A percentile compares a stretch with the other conserved stretches of the same genome.
Conservation (phyloP, 2,113 vertebrate genomes). For the Indicator maculatus region DNA sequence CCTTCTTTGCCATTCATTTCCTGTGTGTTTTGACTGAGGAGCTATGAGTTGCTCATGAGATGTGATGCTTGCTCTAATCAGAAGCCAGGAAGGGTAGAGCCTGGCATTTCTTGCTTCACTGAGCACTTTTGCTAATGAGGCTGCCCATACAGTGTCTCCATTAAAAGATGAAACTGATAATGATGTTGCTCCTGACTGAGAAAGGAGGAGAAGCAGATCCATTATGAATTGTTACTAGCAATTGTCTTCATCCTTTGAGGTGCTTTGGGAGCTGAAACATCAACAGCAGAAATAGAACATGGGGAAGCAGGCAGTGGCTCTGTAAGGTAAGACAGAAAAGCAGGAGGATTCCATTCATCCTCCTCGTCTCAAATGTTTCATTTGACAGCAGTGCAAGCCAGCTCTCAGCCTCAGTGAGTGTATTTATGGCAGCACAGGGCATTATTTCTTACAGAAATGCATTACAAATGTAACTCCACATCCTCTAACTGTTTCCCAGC, state of each 20-base stretch:
- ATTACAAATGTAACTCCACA: background rate
- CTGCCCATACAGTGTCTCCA: background rate
- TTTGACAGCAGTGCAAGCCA: background rate
- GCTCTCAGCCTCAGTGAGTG: background rate
- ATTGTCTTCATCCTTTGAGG: background rate
- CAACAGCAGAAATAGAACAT: background rate
- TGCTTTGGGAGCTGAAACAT: background rate
- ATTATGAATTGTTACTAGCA: background rate
- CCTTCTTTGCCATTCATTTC: conserved; percentile 20
- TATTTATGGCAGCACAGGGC: background rate
- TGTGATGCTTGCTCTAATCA: background rate
- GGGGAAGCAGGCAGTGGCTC: background rate
- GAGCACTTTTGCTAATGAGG: conserved; percentile 23
- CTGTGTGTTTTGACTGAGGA: conserved; percentile 6
- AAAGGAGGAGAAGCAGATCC: background rate
- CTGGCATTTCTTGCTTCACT: conserved; percentile 14
- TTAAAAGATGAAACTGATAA: background rate
- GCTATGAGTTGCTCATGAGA: conserved; percentile 18
- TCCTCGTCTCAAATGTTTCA: background rate
- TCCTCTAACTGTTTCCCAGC: background rate
- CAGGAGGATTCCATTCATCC: background rate
- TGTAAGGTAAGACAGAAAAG: background rate
- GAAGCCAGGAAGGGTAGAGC: background rate
- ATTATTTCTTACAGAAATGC: background rate
- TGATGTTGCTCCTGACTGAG: background rate